phyloP scores from a whole-genome alignment of 2,797 vertebrate species.

The Microcaecilia unicolor region DNA sequence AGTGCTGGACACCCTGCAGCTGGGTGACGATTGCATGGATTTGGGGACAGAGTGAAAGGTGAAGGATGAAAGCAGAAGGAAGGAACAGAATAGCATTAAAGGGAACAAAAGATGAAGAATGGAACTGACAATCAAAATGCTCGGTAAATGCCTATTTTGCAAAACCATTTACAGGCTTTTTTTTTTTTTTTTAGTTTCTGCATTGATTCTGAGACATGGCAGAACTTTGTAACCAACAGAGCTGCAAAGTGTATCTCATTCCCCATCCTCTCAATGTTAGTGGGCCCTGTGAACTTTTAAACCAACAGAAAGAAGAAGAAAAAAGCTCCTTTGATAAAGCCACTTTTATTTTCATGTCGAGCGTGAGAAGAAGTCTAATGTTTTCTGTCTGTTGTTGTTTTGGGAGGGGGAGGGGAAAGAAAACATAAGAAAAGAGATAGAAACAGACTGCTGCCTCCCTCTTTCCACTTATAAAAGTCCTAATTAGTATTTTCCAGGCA shows the following conservation, averaged over 20 bases:
- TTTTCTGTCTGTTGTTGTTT: conserved; percentile 25
- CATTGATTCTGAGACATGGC: too few species aligned
- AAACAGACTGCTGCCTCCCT: conserved; percentile 4
- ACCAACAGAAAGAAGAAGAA: conserved; percentile 28
- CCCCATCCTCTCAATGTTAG: not conserved
- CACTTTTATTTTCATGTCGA: conserved; percentile 28
- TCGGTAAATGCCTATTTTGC: too few species aligned
- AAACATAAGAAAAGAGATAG: conserved; percentile 25
- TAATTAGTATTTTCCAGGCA: conserved; percentile 43
- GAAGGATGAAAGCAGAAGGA: too few species aligned
- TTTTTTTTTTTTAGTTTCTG: too few species aligned
- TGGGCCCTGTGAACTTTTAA: conserved; percentile 32
- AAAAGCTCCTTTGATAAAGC: conserved; percentile 41
- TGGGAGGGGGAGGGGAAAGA: conserved; percentile 12
- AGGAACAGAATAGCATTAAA: too few species aligned
- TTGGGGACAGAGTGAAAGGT: too few species aligned
- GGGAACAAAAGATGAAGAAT: too few species aligned
- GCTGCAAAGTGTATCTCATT: not conserved
- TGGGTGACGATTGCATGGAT: too few species aligned
- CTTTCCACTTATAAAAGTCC: conserved; percentile 34
- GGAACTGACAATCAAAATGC: too few species aligned
- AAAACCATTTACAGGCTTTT: too few species aligned
- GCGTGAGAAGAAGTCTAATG: conserved; percentile 50
- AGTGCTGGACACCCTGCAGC: too few species aligned
- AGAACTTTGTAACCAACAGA: too few species aligned